These are phyloP conservation scores for Pachypsylla venusta DNA, from an alignment of 1,140 invertebrate species.

Conservation along the genomic window DNA sequence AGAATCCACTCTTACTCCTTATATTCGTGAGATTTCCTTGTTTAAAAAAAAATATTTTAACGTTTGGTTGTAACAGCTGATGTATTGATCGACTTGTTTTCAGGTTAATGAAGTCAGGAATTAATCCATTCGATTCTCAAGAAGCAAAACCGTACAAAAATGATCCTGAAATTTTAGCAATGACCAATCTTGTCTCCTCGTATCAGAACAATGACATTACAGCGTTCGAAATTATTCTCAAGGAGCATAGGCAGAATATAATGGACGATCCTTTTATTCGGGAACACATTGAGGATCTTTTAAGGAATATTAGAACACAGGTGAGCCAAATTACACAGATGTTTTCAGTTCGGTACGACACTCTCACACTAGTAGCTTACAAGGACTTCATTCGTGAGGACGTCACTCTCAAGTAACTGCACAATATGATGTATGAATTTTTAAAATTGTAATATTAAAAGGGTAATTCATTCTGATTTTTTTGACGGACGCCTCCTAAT, in stretches of 20 bases:
- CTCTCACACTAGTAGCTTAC: neutral
- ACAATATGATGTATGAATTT: no score
- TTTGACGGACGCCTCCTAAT: no score
- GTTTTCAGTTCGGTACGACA: constrained; percentile 13
- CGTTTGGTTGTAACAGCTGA: no score
- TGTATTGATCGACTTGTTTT: no score
- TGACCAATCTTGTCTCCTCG: constrained; percentile 97
- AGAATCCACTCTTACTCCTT: no score
- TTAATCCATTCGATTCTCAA: constrained; percentile 99
- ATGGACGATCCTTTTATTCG: constrained; percentile 99
- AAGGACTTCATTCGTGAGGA: no score
- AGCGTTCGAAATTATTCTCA: constrained; percentile 93
- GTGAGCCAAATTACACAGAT: no score
- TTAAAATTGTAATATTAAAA: no score
- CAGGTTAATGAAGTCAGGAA: constrained; percentile 98
- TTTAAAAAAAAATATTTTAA: no score
- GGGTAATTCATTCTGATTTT: no score
- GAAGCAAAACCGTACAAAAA: constrained; percentile 99
- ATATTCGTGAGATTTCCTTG: no score
- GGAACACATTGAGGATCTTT: constrained; percentile 96
- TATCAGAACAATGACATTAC: constrained; percentile 99
- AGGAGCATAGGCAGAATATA: constrained; percentile 88
- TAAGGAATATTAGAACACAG: constrained; percentile 95
- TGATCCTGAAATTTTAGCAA: constrained; percentile 96
- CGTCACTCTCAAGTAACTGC: no score